Conservation (phyloP, 2,888 invertebrate species). For the Teinopalpus imperialis region DNA sequence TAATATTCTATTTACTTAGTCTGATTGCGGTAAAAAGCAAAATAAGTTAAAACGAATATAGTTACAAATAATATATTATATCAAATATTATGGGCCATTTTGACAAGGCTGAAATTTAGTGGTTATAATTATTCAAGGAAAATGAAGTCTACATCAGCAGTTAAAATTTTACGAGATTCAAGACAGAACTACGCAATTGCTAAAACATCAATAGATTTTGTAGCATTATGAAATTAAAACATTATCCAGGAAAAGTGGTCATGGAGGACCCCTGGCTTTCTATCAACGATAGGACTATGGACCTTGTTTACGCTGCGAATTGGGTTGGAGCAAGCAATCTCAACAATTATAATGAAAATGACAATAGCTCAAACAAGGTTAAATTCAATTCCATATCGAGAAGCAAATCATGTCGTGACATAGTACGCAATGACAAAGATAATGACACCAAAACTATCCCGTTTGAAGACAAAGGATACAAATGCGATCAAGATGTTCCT, state of each 20-base stretch:
- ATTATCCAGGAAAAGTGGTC: slow-evolving; percentile 92
- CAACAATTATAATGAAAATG: slow-evolving; percentile 65
- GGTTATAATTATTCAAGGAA: slow-evolving; percentile 7
- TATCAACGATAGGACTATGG: slow-evolving; percentile 86
- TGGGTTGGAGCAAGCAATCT: slow-evolving; percentile 88
- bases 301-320: slow-evolving; percentile 91
- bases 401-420: slow-evolving; percentile 76
- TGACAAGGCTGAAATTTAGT: no score
- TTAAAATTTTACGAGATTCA: slow-evolving; percentile 29
- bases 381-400: slow-evolving; percentile 75
- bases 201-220: slow-evolving; percentile 29
- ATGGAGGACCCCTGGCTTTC: slow-evolving; percentile 88
- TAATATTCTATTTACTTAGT: no score
- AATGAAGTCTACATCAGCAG: slow-evolving; percentile 25
- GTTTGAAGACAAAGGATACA: slow-evolving; percentile 56
- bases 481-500: slow-evolving; percentile 56
- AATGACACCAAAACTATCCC: slow-evolving; percentile 55
- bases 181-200: slow-evolving; percentile 31
- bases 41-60: no score
- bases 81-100: background rate
- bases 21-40: no score
- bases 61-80: no score
- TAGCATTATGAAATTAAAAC: slow-evolving; percentile 89
- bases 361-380: slow-evolving; percentile 48
- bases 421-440: slow-evolving; percentile 58